Evolutionary conservation across 2,113 vertebrate genomes (phyloP), one percentile per base, ranked within the genome.

Genomic region (Apteryx mantelli): DNA sequence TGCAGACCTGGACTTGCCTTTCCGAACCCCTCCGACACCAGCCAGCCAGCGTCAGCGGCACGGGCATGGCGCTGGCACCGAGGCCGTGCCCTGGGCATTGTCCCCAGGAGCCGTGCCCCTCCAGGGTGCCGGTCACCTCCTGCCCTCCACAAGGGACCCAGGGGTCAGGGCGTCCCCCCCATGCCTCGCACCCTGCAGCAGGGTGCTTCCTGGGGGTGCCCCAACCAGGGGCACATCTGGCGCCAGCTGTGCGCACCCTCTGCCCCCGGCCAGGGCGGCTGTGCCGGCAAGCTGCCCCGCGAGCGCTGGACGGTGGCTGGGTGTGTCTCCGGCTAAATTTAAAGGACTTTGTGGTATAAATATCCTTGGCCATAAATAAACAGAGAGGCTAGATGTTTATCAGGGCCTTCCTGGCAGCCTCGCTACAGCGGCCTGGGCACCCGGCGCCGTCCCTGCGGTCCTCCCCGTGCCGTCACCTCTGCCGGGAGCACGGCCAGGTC

Each of bases 281-380:
- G 55, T 9, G 10, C 70, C 0, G 2, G 71, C 46, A 64, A 95
- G 48, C 34, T 91, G 50, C 82, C 21, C 78, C 1, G 3, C 42
- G 85, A 74, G 82, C 26, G 0, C 88, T 96, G 95, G 53, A 85
- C 89, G 85, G 48, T 86, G 93, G 63, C 82, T 93, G 95, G 96
- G 96, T 84, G 96, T 97, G 96, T 94, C 93, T 68, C 61, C 88
- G 56, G 95, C 95, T 97, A 92, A 94, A 95, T 97, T 96, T 95
- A 91, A 96, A 96, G 92, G 92, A 75, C 95, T 97, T 78, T 92
- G 95, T 0, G 22, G 66, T 96, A 93, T 96, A 97, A 97, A 95
- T 96, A 97, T 91, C 91, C 83, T 92, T 2, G 0, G 48, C 92
- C 48, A 24, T 89, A 95, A 95, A 95, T 92, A 97, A 95, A 96